Evolutionary conservation across 1,140 invertebrate genomes (phyloP).

Genomic region (Drosophila persimilis): DNA sequence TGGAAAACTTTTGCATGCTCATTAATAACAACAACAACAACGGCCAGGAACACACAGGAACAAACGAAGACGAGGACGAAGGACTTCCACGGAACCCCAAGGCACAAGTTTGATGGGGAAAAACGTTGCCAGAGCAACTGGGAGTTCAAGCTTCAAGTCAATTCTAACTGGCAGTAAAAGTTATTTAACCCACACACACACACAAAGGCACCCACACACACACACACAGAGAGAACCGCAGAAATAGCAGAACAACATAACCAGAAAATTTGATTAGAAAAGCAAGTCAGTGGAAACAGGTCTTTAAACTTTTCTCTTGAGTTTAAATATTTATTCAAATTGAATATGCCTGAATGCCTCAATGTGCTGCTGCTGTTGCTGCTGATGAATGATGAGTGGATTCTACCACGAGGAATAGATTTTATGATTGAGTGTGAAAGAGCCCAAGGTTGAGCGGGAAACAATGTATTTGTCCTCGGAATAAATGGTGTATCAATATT

Average conservation of each 20-base stretch:
- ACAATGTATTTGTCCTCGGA: too few species aligned
- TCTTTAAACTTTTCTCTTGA: constrained; percentile 36
- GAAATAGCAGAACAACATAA: constrained; percentile 61
- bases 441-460: too few species aligned
- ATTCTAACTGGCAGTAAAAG: constrained; percentile 56
- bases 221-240: constrained; percentile 19
- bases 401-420: too few species aligned
- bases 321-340: constrained; percentile 38
- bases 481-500: too few species aligned
- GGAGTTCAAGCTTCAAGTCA: constrained; percentile 18
- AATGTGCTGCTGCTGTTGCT: too few species aligned
- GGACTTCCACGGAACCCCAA: too few species aligned
- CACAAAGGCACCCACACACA: constrained; percentile 3
- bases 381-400: neutral
- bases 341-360: neutral
- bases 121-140: constrained; percentile 57
- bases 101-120: constrained; percentile 64
- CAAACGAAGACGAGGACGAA: too few species aligned
- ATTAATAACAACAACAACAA: constrained; percentile 64
- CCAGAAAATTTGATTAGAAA: constrained; percentile 69
- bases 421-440: too few species aligned
- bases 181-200: constrained; percentile 45
- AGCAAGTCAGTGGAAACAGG: constrained; percentile 41
- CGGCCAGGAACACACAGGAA: constrained; percentile 13
- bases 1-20: constrained; percentile 75